These are phyloP conservation scores for Ceratoteleas bidentatus DNA, from an alignment of 1,140 invertebrate species.

Conservation along the genomic window DNA sequence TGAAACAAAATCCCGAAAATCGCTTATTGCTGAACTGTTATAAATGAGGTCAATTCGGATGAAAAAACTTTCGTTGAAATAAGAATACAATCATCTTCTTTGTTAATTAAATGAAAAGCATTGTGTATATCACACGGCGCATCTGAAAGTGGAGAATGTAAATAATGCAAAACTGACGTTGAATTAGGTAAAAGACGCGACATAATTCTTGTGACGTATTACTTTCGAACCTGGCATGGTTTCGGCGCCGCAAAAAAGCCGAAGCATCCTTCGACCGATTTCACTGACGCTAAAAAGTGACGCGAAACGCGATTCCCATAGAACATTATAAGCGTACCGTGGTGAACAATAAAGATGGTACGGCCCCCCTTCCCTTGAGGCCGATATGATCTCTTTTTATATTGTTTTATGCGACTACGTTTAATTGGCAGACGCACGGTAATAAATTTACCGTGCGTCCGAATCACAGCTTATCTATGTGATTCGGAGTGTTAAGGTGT, in stretches of 20 bases:
- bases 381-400: slow-evolving; percentile 55
- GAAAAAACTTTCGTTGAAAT: too few relatives aligned
- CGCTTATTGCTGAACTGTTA: too few relatives aligned
- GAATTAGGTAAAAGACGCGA: slow-evolving; percentile 16
- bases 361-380: slow-evolving; percentile 30
- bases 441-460: neutral
- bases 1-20: too few relatives aligned
- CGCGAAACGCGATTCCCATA: slow-evolving; percentile 56
- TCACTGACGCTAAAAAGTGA: slow-evolving; percentile 49
- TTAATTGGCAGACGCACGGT: slow-evolving; percentile 37
- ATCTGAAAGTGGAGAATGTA: slow-evolving; percentile 18
- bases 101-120: too few relatives aligned
- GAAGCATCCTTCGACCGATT: slow-evolving; percentile 44
- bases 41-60: too few relatives aligned
- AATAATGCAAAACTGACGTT: neutral
- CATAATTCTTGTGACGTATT: slow-evolving; percentile 38
- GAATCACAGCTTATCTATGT: neutral
- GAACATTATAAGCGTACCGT: slow-evolving; percentile 21
- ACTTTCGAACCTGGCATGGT: slow-evolving; percentile 57
- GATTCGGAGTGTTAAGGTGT: too few relatives aligned
- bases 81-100: too few relatives aligned
- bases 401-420: slow-evolving; percentile 39
- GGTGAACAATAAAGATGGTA: slow-evolving; percentile 47
- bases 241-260: slow-evolving; percentile 33
- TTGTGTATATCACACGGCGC: too few relatives aligned